phyloP scores from a whole-genome alignment of 2,797 vertebrate genomes.

The Sebastes itinus region DNA sequence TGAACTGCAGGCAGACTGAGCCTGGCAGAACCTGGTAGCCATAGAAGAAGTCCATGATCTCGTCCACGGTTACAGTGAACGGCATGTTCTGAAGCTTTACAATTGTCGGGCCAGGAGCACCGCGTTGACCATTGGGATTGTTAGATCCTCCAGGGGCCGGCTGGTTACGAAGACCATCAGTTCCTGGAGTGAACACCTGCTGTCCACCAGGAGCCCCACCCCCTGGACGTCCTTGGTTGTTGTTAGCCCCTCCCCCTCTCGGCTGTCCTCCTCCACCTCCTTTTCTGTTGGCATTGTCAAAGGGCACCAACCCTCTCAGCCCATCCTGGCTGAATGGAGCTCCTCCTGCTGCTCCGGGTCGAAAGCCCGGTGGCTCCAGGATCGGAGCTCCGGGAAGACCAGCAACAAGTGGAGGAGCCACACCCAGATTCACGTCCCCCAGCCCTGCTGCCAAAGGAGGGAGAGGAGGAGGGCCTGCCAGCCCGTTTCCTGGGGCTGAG shows the following conservation, averaged over 20 bases:
- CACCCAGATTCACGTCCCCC: conserved; percentile 85
- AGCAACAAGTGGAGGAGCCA: conserved; percentile 86
- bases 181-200: conserved; percentile 84
- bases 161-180: conserved; percentile 87
- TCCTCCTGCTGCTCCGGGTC: conserved; percentile 84
- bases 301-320: conserved; percentile 85
- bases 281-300: conserved; percentile 84
- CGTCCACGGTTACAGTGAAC: conserved; percentile 97
- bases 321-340: conserved; percentile 84
- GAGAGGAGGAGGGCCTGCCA: conserved; percentile 91
- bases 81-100: conserved; percentile 99
- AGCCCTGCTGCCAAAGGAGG: conserved; percentile 90
- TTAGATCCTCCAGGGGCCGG: conserved; percentile 86
- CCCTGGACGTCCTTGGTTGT: conserved; percentile 68
- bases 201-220: conserved; percentile 52
- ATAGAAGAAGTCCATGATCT: conserved; percentile 99
- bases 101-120: conserved; percentile 85
- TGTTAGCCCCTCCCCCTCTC: conserved; percentile 80
- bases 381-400: conserved; percentile 88
- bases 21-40: conserved; percentile 97
- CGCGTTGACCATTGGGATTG: conserved; percentile 81
- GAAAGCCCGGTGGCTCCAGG: conserved; percentile 91
- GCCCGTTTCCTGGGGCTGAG: conserved; percentile 87
- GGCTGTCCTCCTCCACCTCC: conserved; percentile 80
- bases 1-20: conserved; percentile 97